These are phyloP conservation scores for Hyalella azteca DNA, from an alignment of 2,888 invertebrate genomes.

Conservation along the genomic window DNA sequence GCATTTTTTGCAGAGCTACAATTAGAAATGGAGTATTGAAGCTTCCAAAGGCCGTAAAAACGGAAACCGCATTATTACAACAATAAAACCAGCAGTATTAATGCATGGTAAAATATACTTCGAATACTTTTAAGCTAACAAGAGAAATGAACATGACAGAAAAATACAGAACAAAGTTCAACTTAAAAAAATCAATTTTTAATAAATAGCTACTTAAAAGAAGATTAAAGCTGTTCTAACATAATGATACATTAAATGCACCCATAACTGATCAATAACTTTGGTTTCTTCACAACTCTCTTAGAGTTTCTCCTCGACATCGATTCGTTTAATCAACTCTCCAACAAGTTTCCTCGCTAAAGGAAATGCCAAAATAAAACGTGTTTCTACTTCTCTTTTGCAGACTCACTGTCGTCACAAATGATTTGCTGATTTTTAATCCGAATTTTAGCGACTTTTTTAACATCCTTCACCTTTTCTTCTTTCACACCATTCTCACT, in stretches of 20 bases:
- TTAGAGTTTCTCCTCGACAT: no score
- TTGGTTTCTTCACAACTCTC: no score
- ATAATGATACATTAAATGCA: constrained; percentile 23
- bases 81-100: no score
- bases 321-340: no score
- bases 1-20: no score
- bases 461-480: constrained; percentile 35
- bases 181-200: constrained; percentile 11
- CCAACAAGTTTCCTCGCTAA: no score
- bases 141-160: background rate
- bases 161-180: background rate
- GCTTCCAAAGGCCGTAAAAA: no score
- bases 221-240: constrained; percentile 11
- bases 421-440: constrained; percentile 22
- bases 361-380: no score
- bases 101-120: no score
- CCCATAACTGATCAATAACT: constrained; percentile 18
- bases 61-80: no score
- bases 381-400: background rate
- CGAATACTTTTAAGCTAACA: no score
- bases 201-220: constrained; percentile 16
- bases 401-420: background rate
- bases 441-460: constrained; percentile 25
- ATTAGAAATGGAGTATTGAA: no score
- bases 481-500: constrained; percentile 21